phyloP scores from a whole-genome alignment of 2,113 vertebrate species.

The Neotragus pygmaeus region DNA sequence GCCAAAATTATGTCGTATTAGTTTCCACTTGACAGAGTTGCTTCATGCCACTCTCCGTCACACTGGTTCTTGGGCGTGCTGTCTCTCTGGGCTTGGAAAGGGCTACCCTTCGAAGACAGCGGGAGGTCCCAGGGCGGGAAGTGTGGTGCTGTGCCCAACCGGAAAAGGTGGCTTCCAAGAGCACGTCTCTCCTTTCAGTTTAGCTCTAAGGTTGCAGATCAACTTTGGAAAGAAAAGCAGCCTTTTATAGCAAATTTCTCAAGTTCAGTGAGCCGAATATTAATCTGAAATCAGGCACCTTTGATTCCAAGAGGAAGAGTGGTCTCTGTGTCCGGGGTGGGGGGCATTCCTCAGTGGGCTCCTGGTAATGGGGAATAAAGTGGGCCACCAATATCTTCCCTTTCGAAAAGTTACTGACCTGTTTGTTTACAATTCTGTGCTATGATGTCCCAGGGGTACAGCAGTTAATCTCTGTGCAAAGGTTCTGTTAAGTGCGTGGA shows the following conservation, averaged over 20 bases:
- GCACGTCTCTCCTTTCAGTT: not conserved
- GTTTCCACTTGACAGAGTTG: slow-evolving; percentile 67
- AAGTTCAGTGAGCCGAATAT: not conserved
- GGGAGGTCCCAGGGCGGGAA: slow-evolving; percentile 34
- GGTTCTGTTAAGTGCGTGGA: not conserved
- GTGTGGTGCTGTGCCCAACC: not conserved
- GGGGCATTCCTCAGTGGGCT: not conserved
- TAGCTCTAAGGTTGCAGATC: slow-evolving; percentile 33
- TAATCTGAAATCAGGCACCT: not conserved
- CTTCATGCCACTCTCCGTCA: slow-evolving; percentile 61
- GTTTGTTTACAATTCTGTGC: slow-evolving; percentile 34
- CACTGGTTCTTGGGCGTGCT: slow-evolving; percentile 14
- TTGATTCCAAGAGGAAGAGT: not conserved
- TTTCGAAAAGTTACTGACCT: slow-evolving; percentile 5
- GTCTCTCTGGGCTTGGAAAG: slow-evolving; percentile 42
- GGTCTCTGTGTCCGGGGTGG: not conserved
- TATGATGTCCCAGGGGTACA: not conserved
- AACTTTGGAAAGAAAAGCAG: slow-evolving; percentile 37
- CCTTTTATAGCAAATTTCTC: slow-evolving; percentile 16
- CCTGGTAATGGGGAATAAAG: not conserved
- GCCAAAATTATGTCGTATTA: slow-evolving; percentile 49
- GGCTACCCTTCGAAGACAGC: slow-evolving; percentile 73
- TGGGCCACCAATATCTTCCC: not conserved
- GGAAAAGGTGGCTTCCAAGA: not conserved
- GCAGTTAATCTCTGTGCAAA: slow-evolving; percentile 18